Conservation (phyloP, 2,113 vertebrate species). For the Formicarius rufipectus region DNA sequence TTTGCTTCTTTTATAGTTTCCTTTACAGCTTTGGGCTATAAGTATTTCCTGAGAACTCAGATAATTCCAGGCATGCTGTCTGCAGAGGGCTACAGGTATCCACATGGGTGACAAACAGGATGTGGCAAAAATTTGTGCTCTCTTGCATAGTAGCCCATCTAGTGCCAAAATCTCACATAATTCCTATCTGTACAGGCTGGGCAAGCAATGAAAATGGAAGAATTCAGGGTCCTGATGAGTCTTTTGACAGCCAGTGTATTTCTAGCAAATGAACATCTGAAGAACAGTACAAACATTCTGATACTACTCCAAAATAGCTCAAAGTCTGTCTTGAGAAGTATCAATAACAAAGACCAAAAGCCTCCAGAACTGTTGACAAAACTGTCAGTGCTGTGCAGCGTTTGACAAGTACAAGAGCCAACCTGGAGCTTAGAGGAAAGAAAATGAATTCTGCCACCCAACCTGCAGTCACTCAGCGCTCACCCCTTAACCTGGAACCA, state of each 20-base stretch:
- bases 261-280: constrained; percentile 20
- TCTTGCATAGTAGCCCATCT: background rate
- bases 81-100: background rate
- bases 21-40: background rate
- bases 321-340: constrained; percentile 24
- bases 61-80: background rate
- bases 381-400: background rate
- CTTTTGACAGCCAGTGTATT: background rate
- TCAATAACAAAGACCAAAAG: constrained; percentile 1
- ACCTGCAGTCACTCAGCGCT: background rate
- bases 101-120: background rate
- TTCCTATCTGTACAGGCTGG: background rate
- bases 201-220: background rate
- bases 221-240: background rate
- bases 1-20: background rate
- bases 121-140: background rate
- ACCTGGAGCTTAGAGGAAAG: background rate
- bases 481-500: background rate
- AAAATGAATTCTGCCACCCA: background rate
- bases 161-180: background rate
- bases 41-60: accelerated
- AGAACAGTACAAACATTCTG: constrained; percentile 31
- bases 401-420: background rate
- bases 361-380: constrained; percentile 22
- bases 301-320: constrained; percentile 11